A percentile compares a stretch with the other conserved stretches of the same genome.
phyloP scores from a whole-genome alignment of 1,140 invertebrate species.

The Oreohelix idahoensis region DNA sequence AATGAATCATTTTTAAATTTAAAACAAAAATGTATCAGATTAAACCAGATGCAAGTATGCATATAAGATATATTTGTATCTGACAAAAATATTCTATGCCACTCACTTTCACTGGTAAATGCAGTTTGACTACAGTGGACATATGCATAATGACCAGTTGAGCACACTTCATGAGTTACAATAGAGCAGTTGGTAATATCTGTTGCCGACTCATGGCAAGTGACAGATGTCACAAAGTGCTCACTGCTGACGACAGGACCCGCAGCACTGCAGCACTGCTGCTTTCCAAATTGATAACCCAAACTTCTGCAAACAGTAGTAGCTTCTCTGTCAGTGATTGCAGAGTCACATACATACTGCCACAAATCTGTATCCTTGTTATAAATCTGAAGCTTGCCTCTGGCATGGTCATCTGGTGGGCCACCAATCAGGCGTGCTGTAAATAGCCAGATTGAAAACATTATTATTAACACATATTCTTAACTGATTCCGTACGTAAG shows the following conservation, averaged over 20 bases:
- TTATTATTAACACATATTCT: too few species aligned
- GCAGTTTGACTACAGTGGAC: constrained; percentile 52
- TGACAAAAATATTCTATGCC: not conserved
- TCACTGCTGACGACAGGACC: constrained; percentile 38
- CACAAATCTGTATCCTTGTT: constrained; percentile 38
- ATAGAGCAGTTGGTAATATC: constrained; percentile 78
- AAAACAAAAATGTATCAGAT: too few species aligned
- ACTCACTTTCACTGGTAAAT: constrained; percentile 24
- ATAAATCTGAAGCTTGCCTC: constrained; percentile 36
- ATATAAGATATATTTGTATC: too few species aligned
- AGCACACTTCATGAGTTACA: constrained; percentile 53
- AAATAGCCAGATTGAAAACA: constrained; percentile 27
- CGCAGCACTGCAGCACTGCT: constrained; percentile 59
- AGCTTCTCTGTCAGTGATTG: constrained; percentile 71
- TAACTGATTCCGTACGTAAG: too few species aligned
- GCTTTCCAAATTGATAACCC: constrained; percentile 72
- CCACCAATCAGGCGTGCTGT: constrained; percentile 46
- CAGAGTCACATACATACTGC: constrained; percentile 55
- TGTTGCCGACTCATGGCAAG: constrained; percentile 54
- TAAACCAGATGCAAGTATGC: too few species aligned
- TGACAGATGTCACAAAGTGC: constrained; percentile 48
- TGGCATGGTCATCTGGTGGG: not conserved
- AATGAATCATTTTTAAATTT: too few species aligned
- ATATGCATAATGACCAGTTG: constrained; percentile 49
- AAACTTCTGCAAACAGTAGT: constrained; percentile 81